These are phyloP conservation scores for Eupeodes luniger DNA, from an alignment of 2,888 invertebrate species.

Conservation along the genomic window DNA sequence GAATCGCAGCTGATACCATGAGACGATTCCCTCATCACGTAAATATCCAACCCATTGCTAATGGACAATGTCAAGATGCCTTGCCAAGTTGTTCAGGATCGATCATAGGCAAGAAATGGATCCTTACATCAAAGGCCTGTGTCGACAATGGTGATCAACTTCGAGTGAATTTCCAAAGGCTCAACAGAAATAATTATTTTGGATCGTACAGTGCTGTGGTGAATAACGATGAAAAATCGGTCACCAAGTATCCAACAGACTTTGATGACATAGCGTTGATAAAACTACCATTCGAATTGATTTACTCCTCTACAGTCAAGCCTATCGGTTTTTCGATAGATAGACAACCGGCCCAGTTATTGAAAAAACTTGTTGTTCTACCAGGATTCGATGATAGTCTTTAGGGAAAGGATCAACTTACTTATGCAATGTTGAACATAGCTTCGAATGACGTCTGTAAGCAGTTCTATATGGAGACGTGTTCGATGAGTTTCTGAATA, in stretches of 20 bases:
- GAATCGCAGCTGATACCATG: too few relatives aligned
- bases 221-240: constrained; percentile 9
- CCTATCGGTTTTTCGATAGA: constrained; percentile 27
- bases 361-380: constrained; percentile 45
- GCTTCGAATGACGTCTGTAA: constrained; percentile 42
- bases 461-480: background rate
- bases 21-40: constrained; percentile 67
- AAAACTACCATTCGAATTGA: constrained; percentile 38
- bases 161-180: constrained; percentile 22
- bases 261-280: constrained; percentile 67
- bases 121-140: constrained; percentile 55
- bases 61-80: background rate
- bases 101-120: constrained; percentile 50
- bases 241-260: constrained; percentile 57
- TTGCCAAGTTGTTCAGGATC: constrained; percentile 49
- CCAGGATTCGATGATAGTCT: constrained; percentile 49
- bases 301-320: constrained; percentile 5
- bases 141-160: constrained; percentile 15
- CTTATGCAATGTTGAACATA: constrained; percentile 48
- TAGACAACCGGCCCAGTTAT: background rate
- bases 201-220: constrained; percentile 44
- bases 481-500: constrained; percentile 62
- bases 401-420: constrained; percentile 4
- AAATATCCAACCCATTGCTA: constrained; percentile 14
- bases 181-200: background rate